Conservation (phyloP, 2,888 invertebrate species). For the Carabus problematicus region DNA sequence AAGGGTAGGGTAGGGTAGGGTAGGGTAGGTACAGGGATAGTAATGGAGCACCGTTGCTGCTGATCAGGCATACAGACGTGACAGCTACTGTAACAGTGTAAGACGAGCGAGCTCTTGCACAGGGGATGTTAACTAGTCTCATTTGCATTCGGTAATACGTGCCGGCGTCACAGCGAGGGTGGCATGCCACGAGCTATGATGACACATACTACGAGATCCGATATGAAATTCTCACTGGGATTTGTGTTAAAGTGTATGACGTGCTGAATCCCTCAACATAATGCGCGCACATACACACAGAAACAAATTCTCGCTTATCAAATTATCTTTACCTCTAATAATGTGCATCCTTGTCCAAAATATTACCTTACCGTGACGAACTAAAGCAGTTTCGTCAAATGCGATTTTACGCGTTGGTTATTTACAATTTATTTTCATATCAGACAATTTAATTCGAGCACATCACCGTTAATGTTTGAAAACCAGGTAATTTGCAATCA, state of each 20-base stretch:
- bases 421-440: no score
- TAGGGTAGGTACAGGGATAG: no score
- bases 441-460: no score
- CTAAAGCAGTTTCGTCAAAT: no score
- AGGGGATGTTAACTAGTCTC: conserved; percentile 18
- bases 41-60: no score
- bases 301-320: not conserved
- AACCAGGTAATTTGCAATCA: no score
- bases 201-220: conserved; percentile 8
- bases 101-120: conserved; percentile 12
- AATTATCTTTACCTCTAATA: no score
- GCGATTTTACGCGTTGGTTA: no score
- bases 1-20: no score
- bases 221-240: conserved; percentile 12
- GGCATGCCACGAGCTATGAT: conserved; percentile 7
- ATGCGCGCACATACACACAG: not conserved
- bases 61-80: conserved; percentile 13
- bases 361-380: no score
- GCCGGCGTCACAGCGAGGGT: not conserved
- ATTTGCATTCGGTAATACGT: conserved; percentile 19
- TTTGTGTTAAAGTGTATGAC: not conserved
- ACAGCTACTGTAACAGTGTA: conserved; percentile 12
- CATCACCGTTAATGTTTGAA: no score
- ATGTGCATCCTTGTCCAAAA: no score
- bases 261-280: not conserved